Conservation (phyloP, 2,888 invertebrate genomes). For the Dione vanillae region DNA sequence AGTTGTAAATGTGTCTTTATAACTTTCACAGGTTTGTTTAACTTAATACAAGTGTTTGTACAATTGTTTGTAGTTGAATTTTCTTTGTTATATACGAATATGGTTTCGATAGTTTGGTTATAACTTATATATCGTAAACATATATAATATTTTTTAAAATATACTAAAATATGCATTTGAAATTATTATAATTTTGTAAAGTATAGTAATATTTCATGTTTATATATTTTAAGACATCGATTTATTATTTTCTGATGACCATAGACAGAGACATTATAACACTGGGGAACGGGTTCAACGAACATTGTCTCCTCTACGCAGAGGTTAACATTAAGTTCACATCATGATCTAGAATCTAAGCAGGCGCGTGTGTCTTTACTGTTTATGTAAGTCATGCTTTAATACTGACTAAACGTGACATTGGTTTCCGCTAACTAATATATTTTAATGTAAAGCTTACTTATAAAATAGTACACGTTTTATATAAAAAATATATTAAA, state of each 20-base stretch:
- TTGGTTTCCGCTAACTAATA: neutral
- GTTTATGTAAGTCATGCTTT: conserved; percentile 2
- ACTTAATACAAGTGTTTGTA: conserved; percentile 1
- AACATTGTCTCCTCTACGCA: neutral
- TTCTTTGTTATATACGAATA: neutral
- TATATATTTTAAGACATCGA: neutral
- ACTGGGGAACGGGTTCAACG: neutral
- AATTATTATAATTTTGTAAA: too few species aligned
- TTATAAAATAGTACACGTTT: neutral
- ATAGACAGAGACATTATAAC: neutral
- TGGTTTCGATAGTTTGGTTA: too few species aligned
- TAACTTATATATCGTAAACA: neutral
- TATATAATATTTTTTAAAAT: neutral
- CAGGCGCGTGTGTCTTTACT: neutral
- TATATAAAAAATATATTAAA: too few species aligned
- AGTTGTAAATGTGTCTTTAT: neutral
- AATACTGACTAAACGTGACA: neutral
- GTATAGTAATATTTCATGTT: neutral
- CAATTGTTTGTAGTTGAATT: neutral
- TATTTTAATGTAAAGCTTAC: neutral
- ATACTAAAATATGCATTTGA: neutral
- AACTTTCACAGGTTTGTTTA: neutral
- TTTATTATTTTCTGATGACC: neutral
- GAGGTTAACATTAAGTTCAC: conserved; percentile 3
- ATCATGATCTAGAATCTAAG: neutral